Evolutionary conservation across 37 sponge, comb jelly and placozoan species (phyloP), one percentile per base, ranked within the genome.

Genomic region (Aplysina aerophoba): DNA sequence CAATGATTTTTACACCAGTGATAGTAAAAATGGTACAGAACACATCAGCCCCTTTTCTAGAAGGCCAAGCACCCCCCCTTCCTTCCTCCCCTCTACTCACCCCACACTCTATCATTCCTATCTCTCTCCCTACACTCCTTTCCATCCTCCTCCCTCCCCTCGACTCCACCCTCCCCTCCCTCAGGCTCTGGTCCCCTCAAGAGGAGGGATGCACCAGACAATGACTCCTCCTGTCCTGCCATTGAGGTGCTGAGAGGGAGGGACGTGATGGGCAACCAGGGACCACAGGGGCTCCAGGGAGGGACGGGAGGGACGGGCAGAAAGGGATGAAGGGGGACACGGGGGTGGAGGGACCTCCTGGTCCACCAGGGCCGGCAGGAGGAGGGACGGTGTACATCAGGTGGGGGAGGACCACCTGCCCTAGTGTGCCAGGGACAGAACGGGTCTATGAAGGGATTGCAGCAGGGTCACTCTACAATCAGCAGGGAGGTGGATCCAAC

Each of bases 381-480:
- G 89, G 71, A 36, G 86, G 86, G 6, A 33, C 40, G 5, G 74
- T 73, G 21, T 90, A 90, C 59, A 85, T 83, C 22, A 72, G 86
- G 37, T 90, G 80, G 90, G 90, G 90, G 16, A 81, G 54, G 40
- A 75, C 69, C 0, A 65, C 83, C 19, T 90, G 90, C 50, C 90
- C 86, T 25, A 30, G 3, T 16, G 59, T 25, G n/a, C 33, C 40
- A 37, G 90, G 83, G 83, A 54, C 85, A 50, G 63, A 59, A 54
- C 82, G 82, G 0, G 65, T 90, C 57, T 90, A 73, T 30, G 12
- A 8, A 11, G 74, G 74, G 20, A 33, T 73, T 38, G 40, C 74
- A 30, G 74, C 74, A 13, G 74, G 74, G 37, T 38, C 20, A 12
- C 27, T n/a, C 13, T 66, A 71, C 55, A 68, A 19, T 39, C 65